Base-by-base conservation (phyloP, 1,140 invertebrate species). In the Calephelis nemesis region DNA sequence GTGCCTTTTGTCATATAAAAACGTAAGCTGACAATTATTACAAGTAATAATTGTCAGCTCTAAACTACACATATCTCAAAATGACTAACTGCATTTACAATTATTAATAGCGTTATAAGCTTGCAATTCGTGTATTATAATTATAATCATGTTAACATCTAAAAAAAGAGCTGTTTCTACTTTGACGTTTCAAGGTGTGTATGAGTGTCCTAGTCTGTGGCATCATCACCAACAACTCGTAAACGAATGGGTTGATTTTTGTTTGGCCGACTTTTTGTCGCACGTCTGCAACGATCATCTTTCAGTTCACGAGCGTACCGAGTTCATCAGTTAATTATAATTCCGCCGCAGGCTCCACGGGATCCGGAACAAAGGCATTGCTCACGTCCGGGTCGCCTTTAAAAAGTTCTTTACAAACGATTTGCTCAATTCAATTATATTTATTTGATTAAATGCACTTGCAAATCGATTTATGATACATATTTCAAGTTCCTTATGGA, bases 241-340 rank as follows among this genome's bases (percentile, higher is more conserved):
- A 66, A 71, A 45, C 63, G 60, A n/a, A n/a, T n/a, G n/a, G n/a
- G n/a, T n/a, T n/a, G n/a, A n/a, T n/a, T n/a, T n/a, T n/a, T n/a
- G n/a, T n/a, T n/a, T n/a, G n/a, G n/a, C n/a, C n/a, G n/a, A n/a
- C n/a, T n/a, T n/a, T n/a, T n/a, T 19, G 47, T 62, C 15, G 60
- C 58, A 40, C 60, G 40, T 62, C 15, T 54, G 30, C 58, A 11
- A 52, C 39, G 39, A 67, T 49, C 65, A 39, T 54, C 47, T 66
- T 71, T 64, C 39, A 52, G 12, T 48, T 63, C 49, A 54, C 47
- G 10, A 47, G 63, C 68, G 65, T 47, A 48, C 58, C 69, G 69
- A 78, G 76, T 75, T 78, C 52, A 49, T 66, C 64, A 70, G 68
- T 75, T 78, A 73, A 78, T 78, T 75, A 75, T 75, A 78, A 75